Base-by-base conservation (phyloP, 2,113 vertebrate species). In the Indicator maculatus region DNA sequence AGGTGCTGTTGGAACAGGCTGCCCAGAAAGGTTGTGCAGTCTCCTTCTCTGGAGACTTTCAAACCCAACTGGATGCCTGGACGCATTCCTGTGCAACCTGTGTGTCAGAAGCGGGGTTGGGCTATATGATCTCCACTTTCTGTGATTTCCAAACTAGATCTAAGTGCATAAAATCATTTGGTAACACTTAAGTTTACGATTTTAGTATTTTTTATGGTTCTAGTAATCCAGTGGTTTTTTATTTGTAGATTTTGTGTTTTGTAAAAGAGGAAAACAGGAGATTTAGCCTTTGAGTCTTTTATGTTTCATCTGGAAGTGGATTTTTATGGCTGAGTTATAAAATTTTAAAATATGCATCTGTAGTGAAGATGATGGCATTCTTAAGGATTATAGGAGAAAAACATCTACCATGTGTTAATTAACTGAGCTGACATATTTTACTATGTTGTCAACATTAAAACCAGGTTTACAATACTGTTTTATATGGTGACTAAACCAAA, bases 251-350 rank as follows among this genome's bases (percentile, higher is more conserved):
- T 87, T 85, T 59, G 4, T 66, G 19, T 65, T 88, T 89, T 82
- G 9, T 83, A 19, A 86, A 84, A 90, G 66, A 79, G 56, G 11
- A 44, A 55, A 81, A 56, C 13, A 13, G 15, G 10, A 28, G 36
- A 39, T 59, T 73, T 63, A 71, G 63, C 60, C 13, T 36, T 47
- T 77, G 24, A 45, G 77, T n/a, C 71, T 88, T 44, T 44, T 94
- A 15, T 65, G 15, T 83, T 96, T 94, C 90, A 93, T 33, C 24
- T 83, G 44, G 41, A 93, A 93, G 17, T 75, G 33, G 90, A 17
- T 60, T 92, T 77, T 70, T 83, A 17, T 52, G 66, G 27, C 61
- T 79, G 72, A 63, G 10, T 83, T 86, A 60, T 47, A 90, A 95
- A 70, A 14, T 18, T 45, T 52, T 65, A 86, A 95, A 71, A 58